Evolutionary conservation across 2,113 vertebrate species (phyloP), one percentile per base, ranked within the genome.

Genomic region (Pangasianodon hypophthalmus): DNA sequence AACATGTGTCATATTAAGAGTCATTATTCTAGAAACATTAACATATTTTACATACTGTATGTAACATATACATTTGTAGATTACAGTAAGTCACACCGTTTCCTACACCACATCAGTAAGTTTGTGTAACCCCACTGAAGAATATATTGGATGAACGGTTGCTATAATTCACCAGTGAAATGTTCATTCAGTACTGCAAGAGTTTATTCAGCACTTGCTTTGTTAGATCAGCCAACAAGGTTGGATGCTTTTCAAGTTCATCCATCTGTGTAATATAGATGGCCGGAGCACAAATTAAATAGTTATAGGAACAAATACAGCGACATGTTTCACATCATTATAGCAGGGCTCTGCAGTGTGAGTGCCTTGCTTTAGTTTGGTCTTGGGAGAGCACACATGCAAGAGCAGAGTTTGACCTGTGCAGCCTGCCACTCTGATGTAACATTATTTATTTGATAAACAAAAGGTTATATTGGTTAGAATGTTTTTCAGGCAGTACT

Each of bases 201-300:
- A 29, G 75, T 48, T 79, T 29, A 54, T 81, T 81, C 79, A 81
- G 79, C 79, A 81, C 29, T 79, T 54, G 48, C 48, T 80, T 80
- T 80, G 46, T 48, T 80, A 13, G 14, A 52, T 6, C 32, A 6
- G 13, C 69, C 14, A 46, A 50, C 60, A 90, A 44, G 48, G 46
- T 71, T 32, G 69, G 50, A 44, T 58, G 50, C 14, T 26, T 44
- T 75, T 26, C 19, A 52, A 77, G n/a, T 58, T 87, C 52, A 56
- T 87, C 29, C 69, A 8, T 75, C 85, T 75, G 69, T 56, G 69
- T 75, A 3, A 52, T 81, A 81, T 29, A 18, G 75, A 79, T 29
- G 24, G 44, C 44, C 26, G 29, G 24, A 50, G 44, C 46, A 50
- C 73, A 50, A 86, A 86, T 86, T 54, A 37, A 73, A n/a, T 86